A percentile compares a stretch with the other conserved stretches of the same genome.
Evolutionary conservation across 2,888 invertebrate species (phyloP).

Genomic region (Argyresthia albistria): DNA sequence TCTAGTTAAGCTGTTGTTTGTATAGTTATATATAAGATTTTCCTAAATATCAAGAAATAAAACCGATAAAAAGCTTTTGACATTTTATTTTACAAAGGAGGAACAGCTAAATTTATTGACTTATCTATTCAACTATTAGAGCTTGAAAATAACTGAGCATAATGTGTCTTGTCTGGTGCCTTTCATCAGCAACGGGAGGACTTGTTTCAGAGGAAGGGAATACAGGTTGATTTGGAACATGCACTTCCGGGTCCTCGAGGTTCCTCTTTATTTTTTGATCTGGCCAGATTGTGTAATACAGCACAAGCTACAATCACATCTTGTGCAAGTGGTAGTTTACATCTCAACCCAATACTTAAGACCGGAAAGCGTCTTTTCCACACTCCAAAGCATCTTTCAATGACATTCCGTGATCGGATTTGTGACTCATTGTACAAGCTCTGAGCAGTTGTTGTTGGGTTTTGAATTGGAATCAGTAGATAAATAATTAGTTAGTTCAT

Average conservation of each 20-base stretch:
- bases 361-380: no score
- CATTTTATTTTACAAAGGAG: not conserved
- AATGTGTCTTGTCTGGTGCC: not conserved
- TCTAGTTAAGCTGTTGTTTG: not conserved
- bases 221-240: not conserved
- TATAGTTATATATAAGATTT: not conserved
- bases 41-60: not conserved
- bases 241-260: conserved; percentile 3
- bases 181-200: not conserved
- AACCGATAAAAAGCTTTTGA: not conserved
- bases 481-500: conserved; percentile 8
- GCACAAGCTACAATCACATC: conserved; percentile 11
- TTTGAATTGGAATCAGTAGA: conserved; percentile 8
- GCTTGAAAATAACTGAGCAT: not conserved
- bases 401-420: conserved; percentile 11
- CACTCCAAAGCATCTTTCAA: conserved; percentile 13
- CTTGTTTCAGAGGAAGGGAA: not conserved
- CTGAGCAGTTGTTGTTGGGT: conserved; percentile 9
- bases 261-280: conserved; percentile 1
- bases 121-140: not conserved
- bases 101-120: not conserved
- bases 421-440: conserved; percentile 11
- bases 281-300: conserved; percentile 11
- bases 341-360: conserved; percentile 11
- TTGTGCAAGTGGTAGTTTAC: conserved; percentile 8